Evolutionary conservation across 2,888 invertebrate species (phyloP).

Genomic region (Aleiodes alternator): DNA sequence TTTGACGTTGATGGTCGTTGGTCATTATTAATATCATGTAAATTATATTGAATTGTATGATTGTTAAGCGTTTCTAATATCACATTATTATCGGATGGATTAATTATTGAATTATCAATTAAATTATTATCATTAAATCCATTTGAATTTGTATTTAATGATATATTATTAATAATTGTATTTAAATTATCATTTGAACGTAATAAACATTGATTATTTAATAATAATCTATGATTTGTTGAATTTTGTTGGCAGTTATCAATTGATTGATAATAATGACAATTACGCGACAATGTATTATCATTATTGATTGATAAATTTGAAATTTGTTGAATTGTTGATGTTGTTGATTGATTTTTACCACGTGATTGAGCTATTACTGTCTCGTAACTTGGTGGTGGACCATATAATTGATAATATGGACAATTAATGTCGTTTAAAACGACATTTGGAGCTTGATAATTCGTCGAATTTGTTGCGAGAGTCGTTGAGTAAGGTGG

Average conservation of each 20-base stretch:
- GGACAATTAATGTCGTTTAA: conserved; percentile 73
- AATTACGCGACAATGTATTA: neutral
- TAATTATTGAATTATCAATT: conserved; percentile 53
- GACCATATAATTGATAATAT: conserved; percentile 76
- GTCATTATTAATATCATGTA: conserved; percentile 21
- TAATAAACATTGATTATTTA: no score
- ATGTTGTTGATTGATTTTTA: conserved; percentile 63
- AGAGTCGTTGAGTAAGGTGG: conserved; percentile 64
- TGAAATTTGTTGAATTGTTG: neutral
- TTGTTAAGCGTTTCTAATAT: conserved; percentile 65
- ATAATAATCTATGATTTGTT: no score
- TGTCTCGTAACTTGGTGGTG: conserved; percentile 77
- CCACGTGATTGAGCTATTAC: conserved; percentile 73
- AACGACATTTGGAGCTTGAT: conserved; percentile 71
- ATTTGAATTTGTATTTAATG: conserved; percentile 3
- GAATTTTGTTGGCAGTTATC: conserved; percentile 22
- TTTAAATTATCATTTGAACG: no score
- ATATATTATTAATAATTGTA: neutral
- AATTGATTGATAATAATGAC: conserved; percentile 21
- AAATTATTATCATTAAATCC: neutral
- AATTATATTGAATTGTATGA: conserved; percentile 30
- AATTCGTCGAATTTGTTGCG: conserved; percentile 68
- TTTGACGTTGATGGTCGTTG: conserved; percentile 25
- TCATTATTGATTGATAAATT: no score
- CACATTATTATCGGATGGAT: conserved; percentile 75